phyloP scores from a whole-genome alignment of 2,113 vertebrate species.

The Poeciliopsis turrubarensis region DNA sequence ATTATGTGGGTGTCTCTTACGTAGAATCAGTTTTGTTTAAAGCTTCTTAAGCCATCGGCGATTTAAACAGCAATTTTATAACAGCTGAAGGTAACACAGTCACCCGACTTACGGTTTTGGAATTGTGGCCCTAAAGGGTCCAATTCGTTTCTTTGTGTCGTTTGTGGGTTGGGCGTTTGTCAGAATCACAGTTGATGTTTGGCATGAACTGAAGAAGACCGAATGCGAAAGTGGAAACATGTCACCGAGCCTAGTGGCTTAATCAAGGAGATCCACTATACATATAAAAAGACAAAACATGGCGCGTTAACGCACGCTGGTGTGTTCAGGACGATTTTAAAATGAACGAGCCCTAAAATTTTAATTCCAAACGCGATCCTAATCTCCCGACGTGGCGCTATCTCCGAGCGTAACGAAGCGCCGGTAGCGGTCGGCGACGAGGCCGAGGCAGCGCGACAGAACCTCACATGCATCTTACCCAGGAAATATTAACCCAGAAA shows the following conservation, averaged over 20 bases:
- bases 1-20: too few relatives aligned
- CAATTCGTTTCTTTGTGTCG: background rate
- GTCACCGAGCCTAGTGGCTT: background rate
- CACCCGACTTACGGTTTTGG: too few relatives aligned
- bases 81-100: too few relatives aligned
- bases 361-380: constrained; percentile 63
- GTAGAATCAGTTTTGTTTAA: too few relatives aligned
- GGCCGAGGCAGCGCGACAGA: constrained; percentile 27
- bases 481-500: constrained; percentile 55
- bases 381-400: constrained; percentile 52
- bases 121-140: too few relatives aligned
- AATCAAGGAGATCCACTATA: background rate
- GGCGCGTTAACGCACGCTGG: constrained; percentile 58
- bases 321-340: constrained; percentile 61
- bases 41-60: too few relatives aligned
- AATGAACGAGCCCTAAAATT: constrained; percentile 74
- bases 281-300: constrained; percentile 20
- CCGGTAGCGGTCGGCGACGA: constrained; percentile 28
- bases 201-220: background rate
- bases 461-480: constrained; percentile 32
- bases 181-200: too few relatives aligned
- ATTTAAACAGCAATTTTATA: too few relatives aligned
- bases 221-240: background rate
- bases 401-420: constrained; percentile 27
- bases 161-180: too few relatives aligned